These are phyloP conservation scores for Agrotis segetum DNA, from an alignment of 2,888 invertebrate species.

Conservation along the genomic window DNA sequence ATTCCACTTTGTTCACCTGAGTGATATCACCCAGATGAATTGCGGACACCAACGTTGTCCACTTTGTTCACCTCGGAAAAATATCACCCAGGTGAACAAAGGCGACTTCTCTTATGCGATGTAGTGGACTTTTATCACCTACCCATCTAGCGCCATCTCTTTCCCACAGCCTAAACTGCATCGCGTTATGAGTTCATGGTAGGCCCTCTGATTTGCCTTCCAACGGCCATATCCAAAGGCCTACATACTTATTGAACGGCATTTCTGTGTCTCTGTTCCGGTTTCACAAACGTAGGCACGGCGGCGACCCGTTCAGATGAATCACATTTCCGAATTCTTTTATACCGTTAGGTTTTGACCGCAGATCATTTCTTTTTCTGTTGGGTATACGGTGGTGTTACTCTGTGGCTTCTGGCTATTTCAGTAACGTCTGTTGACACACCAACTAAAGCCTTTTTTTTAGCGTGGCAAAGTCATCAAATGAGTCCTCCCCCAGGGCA, in stretches of 20 bases:
- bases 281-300: constrained; percentile 50
- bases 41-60: too few species aligned
- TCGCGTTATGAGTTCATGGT: too few species aligned
- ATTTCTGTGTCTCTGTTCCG: constrained; percentile 42
- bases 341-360: constrained; percentile 53
- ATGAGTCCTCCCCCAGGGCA: too few species aligned
- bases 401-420: background rate
- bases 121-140: too few species aligned
- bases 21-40: too few species aligned
- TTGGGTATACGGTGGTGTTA: background rate
- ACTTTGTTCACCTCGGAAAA: too few species aligned
- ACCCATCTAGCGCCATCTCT: too few species aligned
- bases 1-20: too few species aligned
- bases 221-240: constrained; percentile 2
- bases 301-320: constrained; percentile 47
- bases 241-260: constrained; percentile 19
- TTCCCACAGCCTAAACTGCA: too few species aligned
- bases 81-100: too few species aligned
- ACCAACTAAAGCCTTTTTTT: background rate
- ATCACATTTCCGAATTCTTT: constrained; percentile 63
- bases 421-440: background rate
- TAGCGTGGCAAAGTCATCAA: too few species aligned
- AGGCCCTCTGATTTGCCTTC: background rate
- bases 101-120: too few species aligned
- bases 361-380: constrained; percentile 30